A percentile compares a stretch with the other conserved stretches of the same genome.
phyloP scores from a whole-genome alignment of 30 jellyfish, hydroid and myxozoan species.

The Euphysa ruthae region DNA sequence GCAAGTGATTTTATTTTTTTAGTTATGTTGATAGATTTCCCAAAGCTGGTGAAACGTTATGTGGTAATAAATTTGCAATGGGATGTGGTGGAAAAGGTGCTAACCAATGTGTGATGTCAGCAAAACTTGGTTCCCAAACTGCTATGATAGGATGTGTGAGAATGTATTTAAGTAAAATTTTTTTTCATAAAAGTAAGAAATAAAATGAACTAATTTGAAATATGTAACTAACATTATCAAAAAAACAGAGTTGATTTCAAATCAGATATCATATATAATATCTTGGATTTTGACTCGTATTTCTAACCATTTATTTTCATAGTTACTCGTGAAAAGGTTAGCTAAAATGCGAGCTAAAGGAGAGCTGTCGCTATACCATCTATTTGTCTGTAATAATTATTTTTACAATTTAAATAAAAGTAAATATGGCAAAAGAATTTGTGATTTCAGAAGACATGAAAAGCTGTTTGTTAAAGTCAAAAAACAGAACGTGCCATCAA shows the following conservation, averaged over 20 bases:
- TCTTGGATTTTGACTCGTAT: no score
- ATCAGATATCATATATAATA: not conserved
- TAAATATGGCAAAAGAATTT: no score
- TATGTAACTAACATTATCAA: not conserved
- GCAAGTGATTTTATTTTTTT: no score
- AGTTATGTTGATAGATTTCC: conserved; percentile 91
- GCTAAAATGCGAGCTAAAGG: no score
- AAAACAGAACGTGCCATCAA: no score
- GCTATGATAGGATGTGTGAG: conserved; percentile 91
- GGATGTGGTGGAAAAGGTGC: conserved; percentile 99
- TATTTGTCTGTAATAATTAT: no score
- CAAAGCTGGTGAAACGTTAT: conserved; percentile 91
- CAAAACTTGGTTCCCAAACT: conserved; percentile 78
- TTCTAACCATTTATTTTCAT: no score
- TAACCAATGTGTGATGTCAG: conserved; percentile 95
- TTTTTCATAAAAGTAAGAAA: not conserved
- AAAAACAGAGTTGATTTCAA: not conserved
- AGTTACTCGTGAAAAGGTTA: no score
- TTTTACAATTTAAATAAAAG: no score
- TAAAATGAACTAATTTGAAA: not conserved
- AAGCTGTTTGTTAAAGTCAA: no score
- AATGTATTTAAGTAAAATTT: not conserved
- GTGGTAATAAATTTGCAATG: conserved; percentile 56
- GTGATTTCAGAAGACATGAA: no score
- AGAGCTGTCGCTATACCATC: no score